These are phyloP conservation scores for Leuciscus idus DNA, from an alignment of 2,113 vertebrate species.

Conservation along the genomic window DNA sequence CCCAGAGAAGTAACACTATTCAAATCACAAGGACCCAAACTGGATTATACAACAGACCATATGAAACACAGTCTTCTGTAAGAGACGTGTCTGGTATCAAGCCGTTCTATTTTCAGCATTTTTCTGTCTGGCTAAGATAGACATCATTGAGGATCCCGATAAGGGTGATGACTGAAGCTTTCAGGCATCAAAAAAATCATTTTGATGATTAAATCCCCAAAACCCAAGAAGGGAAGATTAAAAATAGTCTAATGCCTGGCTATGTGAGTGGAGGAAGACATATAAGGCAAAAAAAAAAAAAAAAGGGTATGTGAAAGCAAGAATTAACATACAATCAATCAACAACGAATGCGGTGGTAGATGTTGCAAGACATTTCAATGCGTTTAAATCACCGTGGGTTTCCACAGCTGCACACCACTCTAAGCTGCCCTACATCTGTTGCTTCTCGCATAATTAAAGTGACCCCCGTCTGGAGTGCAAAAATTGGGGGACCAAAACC, in stretches of 20 bases:
- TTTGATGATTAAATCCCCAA: conserved; percentile 3
- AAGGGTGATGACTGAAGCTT: conserved; percentile 25
- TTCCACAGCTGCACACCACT: conserved; percentile 35
- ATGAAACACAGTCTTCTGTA: not conserved
- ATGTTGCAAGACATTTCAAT: conserved; percentile 33
- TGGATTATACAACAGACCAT: not conserved
- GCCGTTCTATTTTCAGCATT: conserved; percentile 16
- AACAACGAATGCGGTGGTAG: not conserved
- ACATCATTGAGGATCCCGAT: conserved; percentile 11
- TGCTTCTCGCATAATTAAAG: conserved; percentile 32
- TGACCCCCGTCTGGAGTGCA: conserved; percentile 1
- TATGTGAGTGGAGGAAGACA: not conserved
- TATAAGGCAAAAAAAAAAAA: not conserved
- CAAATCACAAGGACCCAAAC: not conserved
- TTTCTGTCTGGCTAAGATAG: conserved; percentile 6
- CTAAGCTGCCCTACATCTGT: conserved; percentile 33
- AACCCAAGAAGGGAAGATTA: conserved; percentile 1
- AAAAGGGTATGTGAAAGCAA: not conserved
- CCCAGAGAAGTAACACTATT: not conserved
- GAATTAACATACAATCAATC: not conserved
- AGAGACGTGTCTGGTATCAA: conserved; percentile 11
- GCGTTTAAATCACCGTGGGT: conserved; percentile 27
- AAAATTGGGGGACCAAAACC: not conserved
- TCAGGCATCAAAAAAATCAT: not conserved
- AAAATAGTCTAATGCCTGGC: not conserved